Percentiles rank a stretch among this genome's conserved stretches.
These are phyloP conservation scores for Gasterosteus aculeatus DNA, from an alignment of 2,113 vertebrate genomes.

Conservation along the genomic window DNA sequence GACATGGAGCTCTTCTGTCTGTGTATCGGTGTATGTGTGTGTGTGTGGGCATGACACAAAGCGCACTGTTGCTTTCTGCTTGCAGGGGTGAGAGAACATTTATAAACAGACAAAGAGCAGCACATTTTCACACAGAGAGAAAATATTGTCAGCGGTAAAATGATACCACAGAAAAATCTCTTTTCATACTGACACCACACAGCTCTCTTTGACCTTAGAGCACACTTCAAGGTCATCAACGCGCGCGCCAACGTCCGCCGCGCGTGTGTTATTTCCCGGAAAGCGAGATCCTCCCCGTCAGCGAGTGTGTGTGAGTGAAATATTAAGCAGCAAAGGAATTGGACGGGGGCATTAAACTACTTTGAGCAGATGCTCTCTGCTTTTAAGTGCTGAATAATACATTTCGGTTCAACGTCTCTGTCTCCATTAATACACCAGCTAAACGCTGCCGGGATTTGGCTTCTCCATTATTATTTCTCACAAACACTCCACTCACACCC, in stretches of 20 bases:
- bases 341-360: slow-evolving; percentile 68
- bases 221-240: slow-evolving; percentile 39
- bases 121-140: slow-evolving; percentile 9
- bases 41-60: slow-evolving; percentile 14
- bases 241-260: slow-evolving; percentile 32
- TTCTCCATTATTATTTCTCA: slow-evolving; percentile 64
- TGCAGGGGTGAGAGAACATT: slow-evolving; percentile 19
- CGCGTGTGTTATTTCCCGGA: slow-evolving; percentile 44
- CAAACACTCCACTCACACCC: slow-evolving; percentile 62
- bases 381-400: slow-evolving; percentile 81
- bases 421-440: slow-evolving; percentile 69
- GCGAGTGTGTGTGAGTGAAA: slow-evolving; percentile 63
- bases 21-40: slow-evolving; percentile 10
- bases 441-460: slow-evolving; percentile 67
- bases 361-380: slow-evolving; percentile 71
- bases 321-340: slow-evolving; percentile 73
- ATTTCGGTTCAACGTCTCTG: slow-evolving; percentile 76
- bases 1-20: slow-evolving; percentile 2
- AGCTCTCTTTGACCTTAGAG: slow-evolving; percentile 39
- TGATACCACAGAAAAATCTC: neutral
- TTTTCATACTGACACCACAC: neutral
- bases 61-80: slow-evolving; percentile 15
- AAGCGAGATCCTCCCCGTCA: slow-evolving; percentile 48
- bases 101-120: slow-evolving; percentile 6
- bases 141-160: neutral